Conservation (phyloP, 2,797 vertebrate genomes). For the Antennarius maculatus region DNA sequence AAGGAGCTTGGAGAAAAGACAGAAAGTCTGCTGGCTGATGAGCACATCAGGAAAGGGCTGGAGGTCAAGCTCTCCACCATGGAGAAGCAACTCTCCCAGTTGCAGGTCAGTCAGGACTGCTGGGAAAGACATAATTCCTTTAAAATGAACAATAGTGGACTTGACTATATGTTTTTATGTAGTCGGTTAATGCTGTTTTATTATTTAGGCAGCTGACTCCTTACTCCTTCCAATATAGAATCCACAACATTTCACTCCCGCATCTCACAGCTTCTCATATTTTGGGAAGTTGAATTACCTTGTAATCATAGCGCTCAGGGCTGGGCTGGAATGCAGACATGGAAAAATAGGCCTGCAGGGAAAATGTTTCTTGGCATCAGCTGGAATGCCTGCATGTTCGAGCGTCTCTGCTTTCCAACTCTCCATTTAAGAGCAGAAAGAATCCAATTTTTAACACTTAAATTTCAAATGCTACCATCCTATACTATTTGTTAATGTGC, state of each 20-base stretch:
- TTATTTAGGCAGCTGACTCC: conserved; percentile 1
- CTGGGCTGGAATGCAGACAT: conserved; percentile 55
- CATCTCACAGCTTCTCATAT: conserved; percentile 42
- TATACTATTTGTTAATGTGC: too few relatives aligned
- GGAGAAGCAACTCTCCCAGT: conserved; percentile 86
- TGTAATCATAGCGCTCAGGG: conserved; percentile 61
- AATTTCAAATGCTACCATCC: conserved; percentile 6
- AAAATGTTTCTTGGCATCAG: conserved; percentile 41
- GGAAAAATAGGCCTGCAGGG: conserved; percentile 47
- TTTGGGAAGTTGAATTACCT: conserved; percentile 56
- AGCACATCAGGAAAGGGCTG: conserved; percentile 86
- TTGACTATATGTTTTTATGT: background rate
- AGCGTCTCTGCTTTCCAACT: conserved; percentile 36
- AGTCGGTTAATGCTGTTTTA: background rate
- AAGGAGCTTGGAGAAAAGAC: conserved; percentile 91
- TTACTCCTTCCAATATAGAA: conserved; percentile 24
- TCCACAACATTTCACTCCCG: conserved; percentile 27
- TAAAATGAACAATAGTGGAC: conserved; percentile 1
- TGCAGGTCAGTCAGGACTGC: conserved; percentile 82
- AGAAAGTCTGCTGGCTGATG: conserved; percentile 85
- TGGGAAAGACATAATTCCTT: conserved; percentile 25
- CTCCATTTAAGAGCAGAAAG: conserved; percentile 18
- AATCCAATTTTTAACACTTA: conserved; percentile 7
- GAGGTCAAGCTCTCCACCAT: conserved; percentile 82
- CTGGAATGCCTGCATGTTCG: conserved; percentile 64